phyloP scores from a whole-genome alignment of 1,140 invertebrate genomes.

The Drosophila paulistorum region DNA sequence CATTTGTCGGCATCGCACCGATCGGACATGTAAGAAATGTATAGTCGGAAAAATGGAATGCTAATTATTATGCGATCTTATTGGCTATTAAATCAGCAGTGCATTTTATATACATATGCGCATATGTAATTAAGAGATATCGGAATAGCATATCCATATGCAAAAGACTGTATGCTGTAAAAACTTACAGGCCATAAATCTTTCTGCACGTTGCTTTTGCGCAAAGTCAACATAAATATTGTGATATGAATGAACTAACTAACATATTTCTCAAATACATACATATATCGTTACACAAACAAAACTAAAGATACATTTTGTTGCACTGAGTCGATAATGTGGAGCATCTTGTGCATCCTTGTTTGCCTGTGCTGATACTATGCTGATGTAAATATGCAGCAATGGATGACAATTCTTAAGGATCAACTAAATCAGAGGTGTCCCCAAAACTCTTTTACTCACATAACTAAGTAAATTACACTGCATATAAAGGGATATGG shows the following conservation, averaged over 20 bases:
- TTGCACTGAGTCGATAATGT: background rate
- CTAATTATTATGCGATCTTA: no score
- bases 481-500: no score
- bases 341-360: conserved; percentile 17
- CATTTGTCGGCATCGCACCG: no score
- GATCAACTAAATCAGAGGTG: conserved; percentile 8
- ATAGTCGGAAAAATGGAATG: no score
- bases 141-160: no score
- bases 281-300: background rate
- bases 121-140: no score
- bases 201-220: conserved; percentile 3
- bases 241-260: background rate
- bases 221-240: conserved; percentile 1
- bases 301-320: background rate
- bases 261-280: background rate
- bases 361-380: conserved; percentile 9
- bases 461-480: background rate
- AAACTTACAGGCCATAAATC: background rate
- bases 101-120: no score
- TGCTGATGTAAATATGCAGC: conserved; percentile 17
- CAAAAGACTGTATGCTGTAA: no score
- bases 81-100: no score
- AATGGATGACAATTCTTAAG: conserved; percentile 2
- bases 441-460: conserved; percentile 3
- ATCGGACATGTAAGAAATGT: no score